Evolutionary conservation across 2,797 vertebrate genomes (phyloP).

Genomic region (Leptatherina wallacei): DNA sequence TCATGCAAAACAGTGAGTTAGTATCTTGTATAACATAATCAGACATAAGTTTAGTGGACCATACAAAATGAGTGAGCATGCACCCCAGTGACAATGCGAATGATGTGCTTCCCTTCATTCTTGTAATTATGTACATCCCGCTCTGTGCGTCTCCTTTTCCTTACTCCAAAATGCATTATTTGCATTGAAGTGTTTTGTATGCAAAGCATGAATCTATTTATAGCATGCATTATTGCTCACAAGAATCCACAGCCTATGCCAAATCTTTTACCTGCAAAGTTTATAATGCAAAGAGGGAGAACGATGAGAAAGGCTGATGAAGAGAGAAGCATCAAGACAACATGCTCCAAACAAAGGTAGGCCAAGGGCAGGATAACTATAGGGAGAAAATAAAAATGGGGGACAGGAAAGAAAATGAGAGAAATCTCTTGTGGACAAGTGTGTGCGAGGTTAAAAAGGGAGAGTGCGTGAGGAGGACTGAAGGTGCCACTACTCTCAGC

Average conservation of each 20-base stretch:
- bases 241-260: slow-evolving; percentile 3
- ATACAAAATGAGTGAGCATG: slow-evolving; percentile 6
- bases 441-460: slow-evolving; percentile 40
- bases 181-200: slow-evolving; percentile 14
- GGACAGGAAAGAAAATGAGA: slow-evolving; percentile 31
- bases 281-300: slow-evolving; percentile 11
- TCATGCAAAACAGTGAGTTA: slow-evolving; percentile 17
- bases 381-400: slow-evolving; percentile 25
- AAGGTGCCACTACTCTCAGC: slow-evolving; percentile 49
- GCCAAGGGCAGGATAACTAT: slow-evolving; percentile 34
- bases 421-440: slow-evolving; percentile 43
- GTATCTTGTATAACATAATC: slow-evolving; percentile 33
- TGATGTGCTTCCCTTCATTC: slow-evolving; percentile 19
- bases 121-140: slow-evolving; percentile 2
- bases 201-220: slow-evolving; percentile 4
- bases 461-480: slow-evolving; percentile 33
- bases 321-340: slow-evolving; percentile 17
- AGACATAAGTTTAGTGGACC: slow-evolving; percentile 11
- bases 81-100: not conserved
- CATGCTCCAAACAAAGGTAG: slow-evolving; percentile 30
- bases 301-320: slow-evolving; percentile 13
- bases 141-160: slow-evolving; percentile 5
- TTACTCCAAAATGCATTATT: slow-evolving; percentile 9
- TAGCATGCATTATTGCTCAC: slow-evolving; percentile 4
- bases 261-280: slow-evolving; percentile 13